These are phyloP conservation scores for Hippocampus kuda DNA, from an alignment of 2,797 vertebrate genomes.

Conservation along the genomic window DNA sequence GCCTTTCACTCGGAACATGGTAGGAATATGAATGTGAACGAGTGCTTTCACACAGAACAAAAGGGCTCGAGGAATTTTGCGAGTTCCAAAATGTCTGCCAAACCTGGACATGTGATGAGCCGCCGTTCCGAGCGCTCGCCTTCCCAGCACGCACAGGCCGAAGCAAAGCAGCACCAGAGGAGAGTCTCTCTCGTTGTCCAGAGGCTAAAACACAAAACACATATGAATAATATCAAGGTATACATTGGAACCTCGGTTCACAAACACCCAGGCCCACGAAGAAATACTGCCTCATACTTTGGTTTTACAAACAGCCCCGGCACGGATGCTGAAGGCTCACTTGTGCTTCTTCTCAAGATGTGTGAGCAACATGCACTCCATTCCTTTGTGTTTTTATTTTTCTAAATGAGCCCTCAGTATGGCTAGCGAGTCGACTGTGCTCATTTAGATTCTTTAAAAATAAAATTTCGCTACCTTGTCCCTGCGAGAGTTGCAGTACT, in stretches of 20 bases:
- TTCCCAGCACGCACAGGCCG: slow-evolving; percentile 90
- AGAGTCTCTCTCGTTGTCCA: slow-evolving; percentile 89
- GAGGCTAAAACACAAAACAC: slow-evolving; percentile 60
- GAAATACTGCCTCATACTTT: too few relatives aligned
- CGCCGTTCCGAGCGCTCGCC: slow-evolving; percentile 91
- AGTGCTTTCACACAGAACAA: neutral
- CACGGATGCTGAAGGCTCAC: too few relatives aligned
- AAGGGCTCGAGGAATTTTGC: neutral
- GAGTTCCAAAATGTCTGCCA: neutral
- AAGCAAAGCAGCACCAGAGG: slow-evolving; percentile 89
- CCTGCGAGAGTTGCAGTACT: slow-evolving; percentile 89
- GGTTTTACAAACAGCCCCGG: too few relatives aligned
- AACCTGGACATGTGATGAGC: slow-evolving; percentile 99
- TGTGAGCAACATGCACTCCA: too few relatives aligned
- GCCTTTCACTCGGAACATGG: too few relatives aligned
- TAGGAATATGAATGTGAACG: neutral
- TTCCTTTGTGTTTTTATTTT: too few relatives aligned
- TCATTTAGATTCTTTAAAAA: too few relatives aligned
- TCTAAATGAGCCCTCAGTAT: too few relatives aligned
- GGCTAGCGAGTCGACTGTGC: too few relatives aligned
- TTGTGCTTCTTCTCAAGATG: too few relatives aligned
- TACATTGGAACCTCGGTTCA: too few relatives aligned
- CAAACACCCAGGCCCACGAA: too few relatives aligned
- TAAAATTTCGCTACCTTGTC: slow-evolving; percentile 67
- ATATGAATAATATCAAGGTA: neutral